Conservation (phyloP, 2,113 vertebrate species). For the Centropus bengalensis region DNA sequence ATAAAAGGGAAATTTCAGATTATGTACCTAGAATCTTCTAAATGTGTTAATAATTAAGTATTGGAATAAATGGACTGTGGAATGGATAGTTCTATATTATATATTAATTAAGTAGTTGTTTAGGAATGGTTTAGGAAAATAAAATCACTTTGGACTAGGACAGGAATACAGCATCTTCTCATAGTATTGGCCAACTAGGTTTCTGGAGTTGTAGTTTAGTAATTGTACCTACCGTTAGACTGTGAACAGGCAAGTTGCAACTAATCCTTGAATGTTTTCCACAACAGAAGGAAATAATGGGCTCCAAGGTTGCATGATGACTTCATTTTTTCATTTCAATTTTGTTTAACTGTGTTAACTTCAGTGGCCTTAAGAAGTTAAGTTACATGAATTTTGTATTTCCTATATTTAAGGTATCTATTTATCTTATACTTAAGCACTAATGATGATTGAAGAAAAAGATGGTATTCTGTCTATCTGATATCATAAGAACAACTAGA, state of each 20-base stretch:
- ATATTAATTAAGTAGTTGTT: neutral
- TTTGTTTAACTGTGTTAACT: neutral
- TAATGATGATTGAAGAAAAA: neutral
- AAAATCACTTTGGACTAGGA: neutral
- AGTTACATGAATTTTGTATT: neutral
- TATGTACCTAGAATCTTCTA: neutral
- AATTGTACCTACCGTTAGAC: neutral
- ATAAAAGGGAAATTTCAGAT: neutral
- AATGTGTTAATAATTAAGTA: neutral
- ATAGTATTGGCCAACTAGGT: neutral
- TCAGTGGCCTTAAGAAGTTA: neutral
- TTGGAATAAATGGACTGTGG: neutral
- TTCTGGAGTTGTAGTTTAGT: neutral
- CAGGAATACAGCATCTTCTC: neutral
- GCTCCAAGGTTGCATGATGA: neutral
- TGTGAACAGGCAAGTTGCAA: neutral
- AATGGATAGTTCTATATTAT: neutral
- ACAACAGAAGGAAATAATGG: neutral
- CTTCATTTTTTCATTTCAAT: neutral
- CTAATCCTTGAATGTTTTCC: neutral
- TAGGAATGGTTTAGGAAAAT: neutral
- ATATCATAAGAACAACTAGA: neutral
- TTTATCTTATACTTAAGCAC: neutral
- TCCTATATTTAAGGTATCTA: neutral
- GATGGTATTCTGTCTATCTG: neutral